Conservation (phyloP, 2,113 vertebrate genomes). For the Marmota monax region DNA sequence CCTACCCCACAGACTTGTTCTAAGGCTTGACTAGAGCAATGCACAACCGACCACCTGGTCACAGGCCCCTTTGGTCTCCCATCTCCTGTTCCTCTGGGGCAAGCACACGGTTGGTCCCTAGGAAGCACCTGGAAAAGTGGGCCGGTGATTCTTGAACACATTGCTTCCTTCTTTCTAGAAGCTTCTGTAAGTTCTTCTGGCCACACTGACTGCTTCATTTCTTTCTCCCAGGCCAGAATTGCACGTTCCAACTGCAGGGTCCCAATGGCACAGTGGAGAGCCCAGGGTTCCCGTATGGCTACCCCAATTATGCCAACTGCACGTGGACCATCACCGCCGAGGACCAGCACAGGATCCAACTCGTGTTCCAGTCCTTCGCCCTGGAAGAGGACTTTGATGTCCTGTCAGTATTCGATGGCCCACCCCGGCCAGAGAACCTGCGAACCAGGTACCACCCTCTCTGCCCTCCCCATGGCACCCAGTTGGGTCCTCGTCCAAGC, state of each 20-base stretch:
- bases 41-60: no score
- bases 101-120: rapidly evolving
- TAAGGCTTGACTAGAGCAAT: not conserved
- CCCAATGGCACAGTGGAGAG: constrained; percentile 98
- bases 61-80: not conserved
- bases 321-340: constrained; percentile 97
- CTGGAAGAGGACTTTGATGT: constrained; percentile 99
- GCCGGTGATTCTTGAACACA: no score
- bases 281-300: constrained; percentile 98
- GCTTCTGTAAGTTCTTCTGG: not conserved
- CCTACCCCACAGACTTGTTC: not conserved
- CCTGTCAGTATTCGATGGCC: constrained; percentile 96
- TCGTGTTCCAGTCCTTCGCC: constrained; percentile 98
- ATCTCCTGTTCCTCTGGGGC: not conserved
- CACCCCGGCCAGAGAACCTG: constrained; percentile 94
- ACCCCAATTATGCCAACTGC: constrained; percentile 99
- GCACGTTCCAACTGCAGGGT: constrained; percentile 94
- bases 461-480: not conserved
- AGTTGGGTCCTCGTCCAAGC: not conserved
- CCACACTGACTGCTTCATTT: constrained; percentile 22
- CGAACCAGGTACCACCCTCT: constrained; percentile 91
- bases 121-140: not conserved
- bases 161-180: not conserved
- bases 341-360: constrained; percentile 97
- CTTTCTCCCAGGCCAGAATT: constrained; percentile 95